Evolutionary conservation across 2,888 invertebrate genomes (phyloP).

Genomic region (Cephus pygmeus): DNA sequence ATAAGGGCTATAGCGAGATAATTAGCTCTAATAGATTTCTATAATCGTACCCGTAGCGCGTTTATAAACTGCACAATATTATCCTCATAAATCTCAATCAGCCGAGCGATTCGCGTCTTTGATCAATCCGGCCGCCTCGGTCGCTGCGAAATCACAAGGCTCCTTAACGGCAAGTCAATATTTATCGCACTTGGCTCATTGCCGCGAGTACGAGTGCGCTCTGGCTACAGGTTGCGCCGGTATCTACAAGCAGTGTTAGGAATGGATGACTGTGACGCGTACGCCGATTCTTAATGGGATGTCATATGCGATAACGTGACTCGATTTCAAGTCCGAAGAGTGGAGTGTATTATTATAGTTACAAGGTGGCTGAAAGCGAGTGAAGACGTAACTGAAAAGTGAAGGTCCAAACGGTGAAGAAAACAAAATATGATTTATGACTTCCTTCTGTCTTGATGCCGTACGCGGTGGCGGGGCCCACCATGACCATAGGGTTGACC

Average conservation of each 20-base stretch:
- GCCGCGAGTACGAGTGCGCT: constrained; percentile 9
- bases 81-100: constrained; percentile 47
- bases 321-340: background rate
- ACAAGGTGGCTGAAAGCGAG: constrained; percentile 1
- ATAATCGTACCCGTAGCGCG: constrained; percentile 26
- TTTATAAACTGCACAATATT: constrained; percentile 31
- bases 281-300: background rate
- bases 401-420: constrained; percentile 9
- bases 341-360: background rate
- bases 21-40: constrained; percentile 27
- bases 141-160: background rate
- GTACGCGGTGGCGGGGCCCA: constrained; percentile 35
- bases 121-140: constrained; percentile 27
- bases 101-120: constrained; percentile 30
- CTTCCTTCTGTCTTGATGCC: constrained; percentile 38
- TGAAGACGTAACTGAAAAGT: constrained; percentile 18
- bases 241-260: background rate
- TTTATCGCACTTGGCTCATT: constrained; percentile 38
- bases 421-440: constrained; percentile 52
- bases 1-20: background rate
- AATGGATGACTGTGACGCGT: background rate
- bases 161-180: constrained; percentile 28
- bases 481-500: constrained; percentile 50
- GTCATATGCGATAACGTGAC: background rate
- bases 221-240: background rate